A percentile compares a stretch with the other conserved stretches of the same genome.
phyloP scores from a whole-genome alignment of 2,888 invertebrate genomes.

The Trachelus stipa region DNA sequence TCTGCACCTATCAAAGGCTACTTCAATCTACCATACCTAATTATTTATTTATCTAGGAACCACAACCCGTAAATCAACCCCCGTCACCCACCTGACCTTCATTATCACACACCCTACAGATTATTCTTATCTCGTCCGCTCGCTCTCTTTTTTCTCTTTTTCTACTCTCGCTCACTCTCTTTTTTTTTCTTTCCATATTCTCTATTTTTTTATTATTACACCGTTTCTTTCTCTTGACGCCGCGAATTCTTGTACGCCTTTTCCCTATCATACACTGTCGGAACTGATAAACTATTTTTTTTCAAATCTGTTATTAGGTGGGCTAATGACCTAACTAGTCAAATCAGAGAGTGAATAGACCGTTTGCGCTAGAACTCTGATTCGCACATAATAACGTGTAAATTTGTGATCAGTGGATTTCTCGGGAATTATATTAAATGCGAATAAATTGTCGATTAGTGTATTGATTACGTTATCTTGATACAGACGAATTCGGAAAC shows the following conservation, averaged over 20 bases:
- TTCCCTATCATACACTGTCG: background rate
- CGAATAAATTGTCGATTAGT: too few relatives aligned
- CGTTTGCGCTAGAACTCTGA: background rate
- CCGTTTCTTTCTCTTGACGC: background rate
- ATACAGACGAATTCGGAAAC: background rate
- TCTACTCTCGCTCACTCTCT: background rate
- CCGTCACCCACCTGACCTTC: constrained; percentile 15
- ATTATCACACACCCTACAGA: constrained; percentile 23
- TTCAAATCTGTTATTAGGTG: background rate
- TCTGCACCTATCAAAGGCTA: constrained; percentile 64
- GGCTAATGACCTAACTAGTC: background rate
- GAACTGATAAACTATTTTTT: background rate
- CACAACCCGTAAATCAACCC: constrained; percentile 12
- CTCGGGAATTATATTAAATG: background rate
- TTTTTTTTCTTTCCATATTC: background rate
- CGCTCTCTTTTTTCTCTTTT: background rate
- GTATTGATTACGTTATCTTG: background rate
- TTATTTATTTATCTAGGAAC: constrained; percentile 30
- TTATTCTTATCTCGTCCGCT: constrained; percentile 12
- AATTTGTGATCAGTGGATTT: background rate
- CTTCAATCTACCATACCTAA: constrained; percentile 60
- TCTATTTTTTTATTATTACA: background rate
- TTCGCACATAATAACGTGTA: background rate
- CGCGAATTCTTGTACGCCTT: background rate
- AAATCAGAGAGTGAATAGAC: background rate